These are phyloP conservation scores for Xenopus laevis DNA, from an alignment of 2,113 vertebrate species.

Conservation along the genomic window DNA sequence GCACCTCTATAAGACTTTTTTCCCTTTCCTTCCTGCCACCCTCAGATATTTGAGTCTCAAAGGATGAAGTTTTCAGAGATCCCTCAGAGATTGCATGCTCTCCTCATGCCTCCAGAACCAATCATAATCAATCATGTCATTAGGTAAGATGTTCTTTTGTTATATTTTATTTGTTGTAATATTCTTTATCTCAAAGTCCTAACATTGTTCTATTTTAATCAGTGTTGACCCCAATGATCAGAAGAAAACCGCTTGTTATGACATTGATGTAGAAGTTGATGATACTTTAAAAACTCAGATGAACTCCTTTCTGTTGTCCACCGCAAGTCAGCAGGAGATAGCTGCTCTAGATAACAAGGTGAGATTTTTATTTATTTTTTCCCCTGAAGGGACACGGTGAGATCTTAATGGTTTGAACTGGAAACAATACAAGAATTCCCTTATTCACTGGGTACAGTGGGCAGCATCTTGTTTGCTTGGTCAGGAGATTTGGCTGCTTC, in stretches of 20 bases:
- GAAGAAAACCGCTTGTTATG: conserved; percentile 98
- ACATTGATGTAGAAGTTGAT: conserved; percentile 98
- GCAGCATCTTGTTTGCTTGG: no score
- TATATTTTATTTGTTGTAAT: no score
- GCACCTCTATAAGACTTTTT: no score
- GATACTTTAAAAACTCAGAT: conserved; percentile 98
- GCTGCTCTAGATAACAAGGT: conserved; percentile 98
- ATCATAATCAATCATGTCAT: conserved; percentile 98
- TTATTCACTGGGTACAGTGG: no score
- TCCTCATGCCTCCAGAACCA: conserved; percentile 97
- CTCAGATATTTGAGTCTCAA: conserved; percentile 81
- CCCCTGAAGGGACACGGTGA: no score
- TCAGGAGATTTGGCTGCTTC: no score
- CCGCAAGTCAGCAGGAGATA: conserved; percentile 97
- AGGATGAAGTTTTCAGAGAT: conserved; percentile 89
- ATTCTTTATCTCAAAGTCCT: neutral
- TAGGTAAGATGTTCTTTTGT: conserved; percentile 68
- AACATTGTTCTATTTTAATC: neutral
- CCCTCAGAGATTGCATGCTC: conserved; percentile 83
- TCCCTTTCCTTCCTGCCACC: conserved; percentile 5
- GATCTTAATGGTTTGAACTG: no score
- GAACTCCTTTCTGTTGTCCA: conserved; percentile 97
- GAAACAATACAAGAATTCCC: no score
- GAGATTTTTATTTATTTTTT: neutral
- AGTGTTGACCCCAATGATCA: conserved; percentile 98